Percentiles rank a stretch among this genome's conserved stretches.
These are phyloP conservation scores for Physocephala rufipes DNA, from an alignment of 2,888 invertebrate species.

Conservation along the genomic window DNA sequence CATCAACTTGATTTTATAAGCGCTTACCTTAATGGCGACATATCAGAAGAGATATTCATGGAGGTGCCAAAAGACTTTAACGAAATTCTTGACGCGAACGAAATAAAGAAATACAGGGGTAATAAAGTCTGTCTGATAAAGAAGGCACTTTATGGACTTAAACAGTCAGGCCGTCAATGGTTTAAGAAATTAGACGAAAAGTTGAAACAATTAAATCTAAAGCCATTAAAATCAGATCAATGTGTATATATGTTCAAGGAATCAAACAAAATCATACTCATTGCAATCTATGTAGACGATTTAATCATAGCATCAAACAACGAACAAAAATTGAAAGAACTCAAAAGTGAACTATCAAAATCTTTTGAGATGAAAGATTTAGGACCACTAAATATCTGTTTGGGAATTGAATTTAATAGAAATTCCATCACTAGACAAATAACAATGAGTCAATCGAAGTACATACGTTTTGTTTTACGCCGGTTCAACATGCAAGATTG, in stretches of 20 bases:
- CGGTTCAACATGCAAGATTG: not conserved
- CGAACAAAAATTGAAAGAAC: not conserved
- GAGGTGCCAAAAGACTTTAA: constrained; percentile 33
- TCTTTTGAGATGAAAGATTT: too few species aligned
- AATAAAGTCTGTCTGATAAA: constrained; percentile 32
- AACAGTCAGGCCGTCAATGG: not conserved
- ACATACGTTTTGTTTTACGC: not conserved
- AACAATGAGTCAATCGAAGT: not conserved
- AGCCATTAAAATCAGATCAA: not conserved
- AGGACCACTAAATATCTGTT: not conserved
- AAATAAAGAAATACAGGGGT: not conserved
- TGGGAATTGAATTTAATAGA: not conserved
- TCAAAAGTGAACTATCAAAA: not conserved
- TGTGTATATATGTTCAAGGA: constrained; percentile 7
- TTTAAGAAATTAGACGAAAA: not conserved
- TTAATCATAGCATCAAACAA: not conserved
- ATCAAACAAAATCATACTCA: not conserved
- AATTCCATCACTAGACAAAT: too few species aligned
- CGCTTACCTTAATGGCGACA: constrained; percentile 39
- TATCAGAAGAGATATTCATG: constrained; percentile 38
- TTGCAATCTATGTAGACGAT: not conserved
- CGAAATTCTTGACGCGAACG: not conserved
- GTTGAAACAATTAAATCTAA: not conserved
- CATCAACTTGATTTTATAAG: constrained; percentile 37
- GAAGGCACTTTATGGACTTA: not conserved